phyloP scores from a whole-genome alignment of 2,888 invertebrate genomes.

The Erebia epiphron region DNA sequence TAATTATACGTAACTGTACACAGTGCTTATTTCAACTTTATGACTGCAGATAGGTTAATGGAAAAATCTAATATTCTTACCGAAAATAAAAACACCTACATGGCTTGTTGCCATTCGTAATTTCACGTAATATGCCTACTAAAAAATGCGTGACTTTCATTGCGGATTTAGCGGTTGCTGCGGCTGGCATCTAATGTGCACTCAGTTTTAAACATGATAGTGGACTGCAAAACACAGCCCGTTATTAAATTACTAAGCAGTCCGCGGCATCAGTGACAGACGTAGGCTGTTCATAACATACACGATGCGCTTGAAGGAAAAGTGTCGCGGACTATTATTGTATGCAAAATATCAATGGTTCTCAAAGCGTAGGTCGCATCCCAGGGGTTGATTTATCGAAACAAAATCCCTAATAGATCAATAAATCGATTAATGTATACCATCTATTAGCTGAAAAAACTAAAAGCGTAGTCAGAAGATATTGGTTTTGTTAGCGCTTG shows the following conservation, averaged over 20 bases:
- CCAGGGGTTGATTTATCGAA: not conserved
- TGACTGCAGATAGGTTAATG: no score
- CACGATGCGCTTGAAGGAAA: not conserved
- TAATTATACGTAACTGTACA: no score
- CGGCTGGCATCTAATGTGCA: not conserved
- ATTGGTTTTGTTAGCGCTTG: no score
- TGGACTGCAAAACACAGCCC: conserved; percentile 59
- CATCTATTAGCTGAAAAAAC: no score
- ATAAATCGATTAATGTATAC: no score
- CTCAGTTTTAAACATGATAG: conserved; percentile 54
- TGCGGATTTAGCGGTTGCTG: not conserved
- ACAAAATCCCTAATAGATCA: not conserved
- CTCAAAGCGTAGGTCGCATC: not conserved
- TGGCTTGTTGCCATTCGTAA: no score
- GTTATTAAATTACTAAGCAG: conserved; percentile 71
- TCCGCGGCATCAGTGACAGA: conserved; percentile 47
- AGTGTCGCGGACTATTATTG: not conserved
- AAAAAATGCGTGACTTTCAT: no score
- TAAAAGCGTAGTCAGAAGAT: no score
- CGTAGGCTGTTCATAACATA: conserved; percentile 22
- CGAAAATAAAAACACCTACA: no score
- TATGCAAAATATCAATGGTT: not conserved
- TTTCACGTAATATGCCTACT: no score
- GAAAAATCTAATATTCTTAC: no score
- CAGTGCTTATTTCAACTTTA: no score